Base-by-base conservation (phyloP, 1,140 invertebrate genomes). In the Aphelenchoides besseyi region DNA sequence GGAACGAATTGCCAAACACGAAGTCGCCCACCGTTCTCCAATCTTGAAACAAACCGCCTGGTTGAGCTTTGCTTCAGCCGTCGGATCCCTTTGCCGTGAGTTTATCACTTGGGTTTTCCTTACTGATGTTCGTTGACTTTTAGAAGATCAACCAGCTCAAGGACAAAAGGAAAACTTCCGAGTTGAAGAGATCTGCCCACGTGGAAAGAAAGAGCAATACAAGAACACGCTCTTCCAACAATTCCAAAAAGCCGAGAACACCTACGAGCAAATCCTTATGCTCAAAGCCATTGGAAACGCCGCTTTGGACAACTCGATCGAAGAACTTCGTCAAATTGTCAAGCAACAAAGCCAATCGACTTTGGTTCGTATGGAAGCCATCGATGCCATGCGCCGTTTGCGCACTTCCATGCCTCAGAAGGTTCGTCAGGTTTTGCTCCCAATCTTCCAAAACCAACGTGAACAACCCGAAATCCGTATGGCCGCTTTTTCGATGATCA, bases 201-300 rank as follows among this genome's bases (percentile, higher is more conserved):
- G 30, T 9, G 55, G 36, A 18, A 77, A 76, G 63, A 80, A 77
- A 55, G 72, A 77, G 16, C 63, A 78, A 28, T 79, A 66, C 76
- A 62, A 77, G 28, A 23, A 69, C 18, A 69, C 68, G 8, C 33
- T 69, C 8, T 35, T n/a, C 1, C 18, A 71, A n/a, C 68, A 29
- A 2, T 69, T 18, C 29, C 23, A 67, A 0, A 28, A 59, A 33
- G 55, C 55, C 55, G 28, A 16, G 36, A 61, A 23, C 73, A 74
- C 52, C 18, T 77, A 77, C 76, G 78, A 77, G 32, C 80, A 81
- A 41, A 28, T 77, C 5, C 23, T 81, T 18, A 78, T 74, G 33
- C 41, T 77, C 12, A 71, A 73, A 29, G 61, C 78, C 30, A 28
- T 77, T 18, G 76, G 76, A 30, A 77, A 77, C 62, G 78, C 76